Evolutionary conservation across 2,113 vertebrate species (phyloP).

Genomic region (Catharus fuscescens): DNA sequence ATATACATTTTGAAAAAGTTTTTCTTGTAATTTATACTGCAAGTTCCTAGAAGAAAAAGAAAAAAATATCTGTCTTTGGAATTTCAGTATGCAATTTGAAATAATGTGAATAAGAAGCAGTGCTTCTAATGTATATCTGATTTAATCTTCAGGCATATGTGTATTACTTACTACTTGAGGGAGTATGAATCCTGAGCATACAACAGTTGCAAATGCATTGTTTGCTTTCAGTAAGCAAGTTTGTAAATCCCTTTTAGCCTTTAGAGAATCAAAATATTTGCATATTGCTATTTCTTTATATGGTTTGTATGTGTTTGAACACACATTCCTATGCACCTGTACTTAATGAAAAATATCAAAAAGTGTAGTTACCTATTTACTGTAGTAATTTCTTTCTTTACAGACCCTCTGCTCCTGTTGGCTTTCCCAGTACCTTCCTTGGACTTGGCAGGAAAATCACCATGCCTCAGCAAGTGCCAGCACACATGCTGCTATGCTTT

Average conservation of each 20-base stretch:
- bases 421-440: neutral
- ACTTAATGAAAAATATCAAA: neutral
- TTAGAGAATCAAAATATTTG: neutral
- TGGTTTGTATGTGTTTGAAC: neutral
- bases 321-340: neutral
- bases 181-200: neutral
- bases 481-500: rapidly evolving
- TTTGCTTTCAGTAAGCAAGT: neutral
- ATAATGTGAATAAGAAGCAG: neutral
- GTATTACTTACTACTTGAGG: neutral
- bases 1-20: neutral
- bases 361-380: neutral
- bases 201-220: neutral
- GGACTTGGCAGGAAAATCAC: neutral
- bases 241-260: neutral
- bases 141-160: neutral
- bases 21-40: neutral
- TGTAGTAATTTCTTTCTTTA: neutral
- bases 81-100: neutral
- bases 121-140: neutral
- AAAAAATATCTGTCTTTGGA: neutral
- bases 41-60: neutral
- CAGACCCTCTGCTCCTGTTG: neutral
- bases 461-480: neutral
- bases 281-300: neutral